phyloP scores from a whole-genome alignment of 1,140 invertebrate genomes.

The Cyclargus thomasi region DNA sequence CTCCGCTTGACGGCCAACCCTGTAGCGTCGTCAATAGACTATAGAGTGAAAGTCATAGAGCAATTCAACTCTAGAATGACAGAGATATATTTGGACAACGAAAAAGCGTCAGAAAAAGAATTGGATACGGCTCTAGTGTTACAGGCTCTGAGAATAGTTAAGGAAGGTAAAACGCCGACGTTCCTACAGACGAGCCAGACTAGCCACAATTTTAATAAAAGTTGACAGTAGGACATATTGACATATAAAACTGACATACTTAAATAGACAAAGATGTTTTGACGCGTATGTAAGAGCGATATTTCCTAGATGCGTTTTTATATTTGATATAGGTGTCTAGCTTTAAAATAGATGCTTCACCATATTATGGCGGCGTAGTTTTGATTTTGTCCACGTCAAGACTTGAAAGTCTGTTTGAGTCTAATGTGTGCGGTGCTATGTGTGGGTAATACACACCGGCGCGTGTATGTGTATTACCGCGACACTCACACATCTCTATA shows the following conservation, averaged over 20 bases:
- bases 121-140: conserved; percentile 92
- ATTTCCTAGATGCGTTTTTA: too few relatives aligned
- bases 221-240: conserved; percentile 41
- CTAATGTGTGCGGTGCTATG: too few relatives aligned
- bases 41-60: conserved; percentile 91
- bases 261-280: not conserved
- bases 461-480: too few relatives aligned
- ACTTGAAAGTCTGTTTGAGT: too few relatives aligned
- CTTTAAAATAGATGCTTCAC: too few relatives aligned
- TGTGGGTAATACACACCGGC: too few relatives aligned
- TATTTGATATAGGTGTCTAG: too few relatives aligned
- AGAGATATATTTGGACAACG: conserved; percentile 90
- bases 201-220: conserved; percentile 58
- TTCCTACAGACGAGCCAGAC: conserved; percentile 63
- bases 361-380: too few relatives aligned
- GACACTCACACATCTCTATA: too few relatives aligned
- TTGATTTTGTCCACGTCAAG: too few relatives aligned
- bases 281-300: not conserved
- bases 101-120: conserved; percentile 90
- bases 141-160: conserved; percentile 84
- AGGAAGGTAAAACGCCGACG: conserved; percentile 66
- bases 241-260: not conserved
- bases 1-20: conserved; percentile 91
- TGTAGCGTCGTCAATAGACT: conserved; percentile 89
- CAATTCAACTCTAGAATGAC: conserved; percentile 85